Conservation (phyloP, 2,888 invertebrate species). For the Meta bourneti region DNA sequence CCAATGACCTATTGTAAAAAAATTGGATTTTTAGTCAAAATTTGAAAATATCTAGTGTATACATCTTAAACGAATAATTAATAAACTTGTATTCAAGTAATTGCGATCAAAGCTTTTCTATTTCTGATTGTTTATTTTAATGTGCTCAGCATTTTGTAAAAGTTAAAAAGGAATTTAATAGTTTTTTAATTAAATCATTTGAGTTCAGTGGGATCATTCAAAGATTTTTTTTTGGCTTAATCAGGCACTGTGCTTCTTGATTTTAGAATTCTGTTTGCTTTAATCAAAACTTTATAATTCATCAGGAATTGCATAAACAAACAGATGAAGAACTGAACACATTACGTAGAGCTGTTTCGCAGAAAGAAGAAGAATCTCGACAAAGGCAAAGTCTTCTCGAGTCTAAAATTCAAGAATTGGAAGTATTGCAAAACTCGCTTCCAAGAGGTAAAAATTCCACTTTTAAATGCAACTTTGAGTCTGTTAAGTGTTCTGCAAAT, state of each 20-base stretch:
- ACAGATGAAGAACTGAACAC: conserved; percentile 91
- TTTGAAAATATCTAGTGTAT: too few species aligned
- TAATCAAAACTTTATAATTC: background rate
- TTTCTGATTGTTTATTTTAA: too few species aligned
- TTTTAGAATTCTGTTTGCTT: background rate
- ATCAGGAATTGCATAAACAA: conserved; percentile 77
- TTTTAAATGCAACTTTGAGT: too few species aligned
- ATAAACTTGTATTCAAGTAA: too few species aligned
- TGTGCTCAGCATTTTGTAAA: too few species aligned
- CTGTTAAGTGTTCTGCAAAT: too few species aligned
- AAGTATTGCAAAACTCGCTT: conserved; percentile 82
- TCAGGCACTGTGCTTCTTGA: background rate
- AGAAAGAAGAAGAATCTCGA: conserved; percentile 91
- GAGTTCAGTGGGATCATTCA: background rate
- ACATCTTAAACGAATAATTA: too few species aligned
- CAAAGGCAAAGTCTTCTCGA: conserved; percentile 93
- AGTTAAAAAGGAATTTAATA: background rate
- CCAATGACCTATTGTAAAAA: too few species aligned
- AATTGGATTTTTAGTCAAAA: too few species aligned
- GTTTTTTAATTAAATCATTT: background rate
- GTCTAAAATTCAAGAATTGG: conserved; percentile 93
- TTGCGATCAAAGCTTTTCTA: too few species aligned
- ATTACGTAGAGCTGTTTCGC: conserved; percentile 87
- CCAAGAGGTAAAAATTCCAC: conserved; percentile 69
- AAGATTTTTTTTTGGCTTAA: background rate